Base-by-base conservation (phyloP, 2,113 vertebrate genomes). In the Boleophthalmus pectinirostris region DNA sequence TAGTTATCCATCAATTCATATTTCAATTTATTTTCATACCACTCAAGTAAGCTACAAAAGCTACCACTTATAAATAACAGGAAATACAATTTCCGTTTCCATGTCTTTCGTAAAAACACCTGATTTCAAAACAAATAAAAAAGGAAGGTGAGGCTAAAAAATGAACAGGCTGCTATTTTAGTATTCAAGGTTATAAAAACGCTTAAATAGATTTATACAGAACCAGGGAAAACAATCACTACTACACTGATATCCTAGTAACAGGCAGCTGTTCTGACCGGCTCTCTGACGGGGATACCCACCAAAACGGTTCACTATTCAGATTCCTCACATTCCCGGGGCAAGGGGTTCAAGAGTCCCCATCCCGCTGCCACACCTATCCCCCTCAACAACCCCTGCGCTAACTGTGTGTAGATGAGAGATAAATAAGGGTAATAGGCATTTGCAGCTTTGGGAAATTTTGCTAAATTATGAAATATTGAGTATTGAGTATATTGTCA, bases 281-380 rank as follows among this genome's bases (percentile, higher is more conserved):
- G 66, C 51, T 70, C 70, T 86, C 77, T 74, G 75, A 77, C 64
- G 71, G 74, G 73, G 75, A 85, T 72, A 75, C 74, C 79, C 77
- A 74, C 58, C 12, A 76, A 73, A 72, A 35, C 61, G 77, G 47
- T 64, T 80, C 65, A 79, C 83, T 87, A 75, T 76, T 78, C 54
- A 85, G 68, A 89, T 91, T 90, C 87, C 80, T 83, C 21, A 76
- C 81, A 88, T 90, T 88, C 88, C 75, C 70, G 56, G 56, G 58
- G 73, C 69, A 69, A 74, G 68, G 63, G 73, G 68, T 75, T 38
- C 20, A 21, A 57, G 23, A 58, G 83, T 72, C 77, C 51, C 58
- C 51, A 61, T 45, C 70, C 84, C 68, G 71, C 82, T 67, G 69
- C 76, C 85, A 84, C 84, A 82, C 88, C 91, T 81, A 75, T 67